Conservation (phyloP, 2,113 vertebrate species). For the Ariopsis seemanni region DNA sequence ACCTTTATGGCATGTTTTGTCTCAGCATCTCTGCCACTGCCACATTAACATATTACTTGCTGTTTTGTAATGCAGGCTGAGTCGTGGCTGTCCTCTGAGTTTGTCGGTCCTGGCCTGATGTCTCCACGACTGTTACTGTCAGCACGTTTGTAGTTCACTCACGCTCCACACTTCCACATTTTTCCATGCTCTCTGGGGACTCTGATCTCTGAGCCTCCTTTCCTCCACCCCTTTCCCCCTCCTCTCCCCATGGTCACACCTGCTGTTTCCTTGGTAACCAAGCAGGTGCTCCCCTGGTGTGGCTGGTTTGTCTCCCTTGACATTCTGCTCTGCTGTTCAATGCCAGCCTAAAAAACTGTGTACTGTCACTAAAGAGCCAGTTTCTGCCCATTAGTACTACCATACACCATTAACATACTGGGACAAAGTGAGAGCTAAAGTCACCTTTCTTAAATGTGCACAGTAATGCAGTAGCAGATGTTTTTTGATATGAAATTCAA, state of each 20-base stretch:
- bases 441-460: conserved; percentile 34
- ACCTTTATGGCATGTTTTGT: conserved; percentile 16
- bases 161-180: conserved; percentile 50
- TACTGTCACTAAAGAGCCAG: conserved; percentile 22
- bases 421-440: conserved; percentile 30
- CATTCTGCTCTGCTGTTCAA: conserved; percentile 30
- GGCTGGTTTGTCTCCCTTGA: conserved; percentile 43
- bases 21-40: not conserved
- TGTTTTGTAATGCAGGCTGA: conserved; percentile 21
- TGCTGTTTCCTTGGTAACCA: conserved; percentile 58
- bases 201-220: conserved; percentile 49
- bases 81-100: conserved; percentile 21
- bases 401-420: conserved; percentile 42
- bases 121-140: conserved; percentile 34
- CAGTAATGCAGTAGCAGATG: conserved; percentile 14
- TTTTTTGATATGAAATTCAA: conserved; percentile 6
- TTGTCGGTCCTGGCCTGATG: conserved; percentile 11
- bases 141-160: conserved; percentile 50
- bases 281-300: conserved; percentile 55
- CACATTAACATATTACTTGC: conserved; percentile 30
- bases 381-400: conserved; percentile 30
- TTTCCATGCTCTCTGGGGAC: conserved; percentile 49
- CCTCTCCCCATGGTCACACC: conserved; percentile 42
- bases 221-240: conserved; percentile 1
- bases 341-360: conserved; percentile 30